Percentiles rank a stretch among this genome's conserved stretches.
Conservation (phyloP, 2,888 invertebrate species). For the Drosophila flavopinicola region DNA sequence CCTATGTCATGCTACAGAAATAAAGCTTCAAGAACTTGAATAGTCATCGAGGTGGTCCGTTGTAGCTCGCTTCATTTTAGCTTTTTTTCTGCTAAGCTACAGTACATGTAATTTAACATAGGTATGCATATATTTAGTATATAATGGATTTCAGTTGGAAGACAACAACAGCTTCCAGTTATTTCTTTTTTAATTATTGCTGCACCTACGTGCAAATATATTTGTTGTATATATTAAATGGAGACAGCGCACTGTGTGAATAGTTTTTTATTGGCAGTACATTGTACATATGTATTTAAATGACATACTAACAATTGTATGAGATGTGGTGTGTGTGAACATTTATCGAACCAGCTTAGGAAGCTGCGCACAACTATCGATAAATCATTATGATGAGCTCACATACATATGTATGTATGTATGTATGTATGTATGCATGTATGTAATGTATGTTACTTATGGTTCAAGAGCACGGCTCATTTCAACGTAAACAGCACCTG, state of each 20-base stretch:
- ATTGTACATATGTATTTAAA: background rate
- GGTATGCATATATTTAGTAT: background rate
- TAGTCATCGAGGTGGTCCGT: background rate
- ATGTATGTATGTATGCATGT: constrained; percentile 1
- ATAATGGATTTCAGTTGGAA: background rate
- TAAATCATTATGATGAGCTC: constrained; percentile 62
- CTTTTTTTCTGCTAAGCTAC: background rate
- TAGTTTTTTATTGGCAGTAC: background rate
- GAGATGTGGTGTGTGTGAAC: constrained; percentile 39
- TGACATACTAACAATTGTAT: background rate
- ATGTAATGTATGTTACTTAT: constrained; percentile 27
- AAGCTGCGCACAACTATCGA: constrained; percentile 41
- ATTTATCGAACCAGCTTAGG: constrained; percentile 35
- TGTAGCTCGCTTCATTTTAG: background rate
- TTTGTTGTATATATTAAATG: constrained; percentile 20
- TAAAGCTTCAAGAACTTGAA: background rate
- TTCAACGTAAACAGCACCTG: constrained; percentile 56
- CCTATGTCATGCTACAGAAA: background rate
- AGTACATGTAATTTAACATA: background rate
- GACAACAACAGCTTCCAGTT: constrained; percentile 38
- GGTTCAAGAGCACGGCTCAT: constrained; percentile 64
- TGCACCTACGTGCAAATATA: constrained; percentile 35
- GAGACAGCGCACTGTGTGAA: constrained; percentile 20
- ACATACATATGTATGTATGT: constrained; percentile 28
- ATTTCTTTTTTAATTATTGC: constrained; percentile 25